A percentile compares a stretch with the other conserved stretches of the same genome.
These are phyloP conservation scores for Chlorodrepanis virens DNA, from an alignment of 2,113 vertebrate species.

Conservation along the genomic window DNA sequence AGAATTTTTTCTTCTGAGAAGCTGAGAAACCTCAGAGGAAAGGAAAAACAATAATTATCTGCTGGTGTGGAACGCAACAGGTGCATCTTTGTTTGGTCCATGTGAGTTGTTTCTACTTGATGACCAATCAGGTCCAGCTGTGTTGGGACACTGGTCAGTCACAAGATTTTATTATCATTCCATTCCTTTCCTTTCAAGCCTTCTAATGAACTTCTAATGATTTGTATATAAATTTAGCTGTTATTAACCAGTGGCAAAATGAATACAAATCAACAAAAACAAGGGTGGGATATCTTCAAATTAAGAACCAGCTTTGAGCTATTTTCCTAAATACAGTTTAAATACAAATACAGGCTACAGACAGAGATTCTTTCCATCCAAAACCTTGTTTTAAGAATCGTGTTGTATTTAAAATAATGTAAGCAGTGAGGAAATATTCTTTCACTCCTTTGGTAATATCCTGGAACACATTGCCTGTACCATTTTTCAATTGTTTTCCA, in stretches of 20 bases:
- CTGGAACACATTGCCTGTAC: not conserved
- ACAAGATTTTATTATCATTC: no score
- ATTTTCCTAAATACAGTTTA: not conserved
- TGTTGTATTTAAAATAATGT: not conserved
- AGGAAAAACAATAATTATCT: no score
- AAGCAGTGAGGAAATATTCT: not conserved
- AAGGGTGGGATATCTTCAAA: not conserved
- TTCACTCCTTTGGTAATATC: not conserved
- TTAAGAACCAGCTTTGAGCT: not conserved
- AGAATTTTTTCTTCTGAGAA: no score
- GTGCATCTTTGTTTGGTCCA: no score
- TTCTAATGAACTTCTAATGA: no score
- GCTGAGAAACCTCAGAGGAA: no score
- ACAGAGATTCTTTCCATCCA: not conserved
- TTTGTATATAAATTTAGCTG: not conserved
- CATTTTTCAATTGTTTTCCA: not conserved
- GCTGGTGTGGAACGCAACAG: no score
- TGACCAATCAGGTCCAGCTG: no score
- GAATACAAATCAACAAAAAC: not conserved
- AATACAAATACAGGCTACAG: not conserved
- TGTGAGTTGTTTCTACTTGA: no score
- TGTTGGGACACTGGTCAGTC: no score
- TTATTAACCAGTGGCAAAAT: not conserved
- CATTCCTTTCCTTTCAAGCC: no score
- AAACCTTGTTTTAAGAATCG: not conserved